Evolutionary conservation across 2,888 invertebrate genomes (phyloP).

Genomic region (Harpalus rufipes): DNA sequence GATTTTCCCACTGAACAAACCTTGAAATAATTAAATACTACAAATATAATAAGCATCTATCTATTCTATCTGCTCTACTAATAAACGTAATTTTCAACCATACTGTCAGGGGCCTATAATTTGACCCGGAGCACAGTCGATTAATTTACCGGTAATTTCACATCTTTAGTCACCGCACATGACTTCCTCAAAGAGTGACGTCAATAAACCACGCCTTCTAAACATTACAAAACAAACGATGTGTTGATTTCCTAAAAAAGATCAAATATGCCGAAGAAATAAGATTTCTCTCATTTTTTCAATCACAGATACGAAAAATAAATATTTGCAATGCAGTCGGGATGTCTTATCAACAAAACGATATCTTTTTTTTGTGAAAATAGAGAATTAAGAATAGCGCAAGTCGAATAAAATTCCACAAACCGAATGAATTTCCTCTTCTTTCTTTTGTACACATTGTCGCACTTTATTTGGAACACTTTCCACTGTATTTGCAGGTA

Average conservation of each 20-base stretch:
- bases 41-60: constrained; percentile 17
- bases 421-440: constrained; percentile 50
- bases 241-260: constrained; percentile 2
- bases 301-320: constrained; percentile 2
- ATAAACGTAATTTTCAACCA: constrained; percentile 37
- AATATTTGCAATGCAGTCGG: constrained; percentile 3
- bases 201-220: constrained; percentile 43
- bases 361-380: not conserved
- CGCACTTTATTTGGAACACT: constrained; percentile 52
- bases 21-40: constrained; percentile 15
- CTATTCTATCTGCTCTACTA: constrained; percentile 14
- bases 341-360: constrained; percentile 6
- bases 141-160: constrained; percentile 45
- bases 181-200: constrained; percentile 47
- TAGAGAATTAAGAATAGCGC: not conserved
- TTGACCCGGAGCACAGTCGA: constrained; percentile 16
- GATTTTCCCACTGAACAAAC: constrained; percentile 9
- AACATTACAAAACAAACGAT: constrained; percentile 9
- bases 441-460: constrained; percentile 27
- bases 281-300: not conserved
- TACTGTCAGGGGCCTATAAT: constrained; percentile 19
- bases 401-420: not conserved
- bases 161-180: constrained; percentile 45
- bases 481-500: constrained; percentile 26
- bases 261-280: constrained; percentile 20